These are phyloP conservation scores for Chromis chromis DNA, from an alignment of 2,797 vertebrate genomes.

Conservation along the genomic window DNA sequence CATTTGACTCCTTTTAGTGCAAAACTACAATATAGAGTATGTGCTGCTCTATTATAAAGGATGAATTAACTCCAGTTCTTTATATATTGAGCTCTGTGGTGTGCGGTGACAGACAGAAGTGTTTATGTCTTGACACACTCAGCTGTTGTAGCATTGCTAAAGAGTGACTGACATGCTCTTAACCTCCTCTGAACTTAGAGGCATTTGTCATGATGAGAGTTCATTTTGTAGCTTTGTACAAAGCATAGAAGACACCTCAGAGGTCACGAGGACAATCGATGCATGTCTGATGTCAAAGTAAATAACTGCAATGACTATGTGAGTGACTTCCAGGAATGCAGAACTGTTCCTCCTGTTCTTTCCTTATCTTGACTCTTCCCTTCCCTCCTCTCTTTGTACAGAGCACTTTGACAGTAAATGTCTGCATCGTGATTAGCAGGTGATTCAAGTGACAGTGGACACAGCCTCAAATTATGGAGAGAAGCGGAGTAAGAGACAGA, in stretches of 20 bases:
- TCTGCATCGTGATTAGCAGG: background rate
- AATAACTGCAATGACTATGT: constrained; percentile 12
- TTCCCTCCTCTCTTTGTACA: background rate
- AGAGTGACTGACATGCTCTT: background rate
- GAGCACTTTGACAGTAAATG: background rate
- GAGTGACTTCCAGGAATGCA: constrained; percentile 37
- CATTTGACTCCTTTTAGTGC: background rate
- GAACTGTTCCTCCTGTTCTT: background rate
- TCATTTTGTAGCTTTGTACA: background rate
- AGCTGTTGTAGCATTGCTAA: constrained; percentile 13
- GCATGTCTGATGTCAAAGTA: constrained; percentile 8
- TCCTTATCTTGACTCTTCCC: background rate
- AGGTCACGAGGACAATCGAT: background rate
- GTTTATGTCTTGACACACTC: background rate
- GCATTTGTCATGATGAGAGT: background rate
- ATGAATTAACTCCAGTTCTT: background rate
- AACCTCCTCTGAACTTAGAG: background rate
- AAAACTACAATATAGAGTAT: background rate
- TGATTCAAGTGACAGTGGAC: background rate
- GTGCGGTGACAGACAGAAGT: background rate
- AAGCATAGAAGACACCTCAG: background rate
- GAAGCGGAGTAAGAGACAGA: fast-evolving
- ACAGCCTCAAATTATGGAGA: background rate
- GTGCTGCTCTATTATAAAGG: background rate
- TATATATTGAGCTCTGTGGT: background rate